Base-by-base conservation (phyloP, 2,888 invertebrate genomes). In the Hirudinaria manillensis region DNA sequence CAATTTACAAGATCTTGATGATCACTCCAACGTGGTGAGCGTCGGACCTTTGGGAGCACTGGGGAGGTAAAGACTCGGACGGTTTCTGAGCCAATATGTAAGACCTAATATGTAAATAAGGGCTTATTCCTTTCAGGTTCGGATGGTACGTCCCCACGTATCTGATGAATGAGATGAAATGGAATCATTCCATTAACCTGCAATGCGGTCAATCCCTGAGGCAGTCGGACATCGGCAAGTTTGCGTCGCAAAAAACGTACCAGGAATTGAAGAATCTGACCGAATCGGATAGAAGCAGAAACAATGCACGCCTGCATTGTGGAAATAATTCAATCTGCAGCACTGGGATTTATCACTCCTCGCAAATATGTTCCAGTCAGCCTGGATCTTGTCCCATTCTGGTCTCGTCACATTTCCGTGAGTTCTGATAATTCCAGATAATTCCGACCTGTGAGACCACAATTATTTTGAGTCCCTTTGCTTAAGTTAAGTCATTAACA, bases 121-220 rank as follows among this genome's bases (percentile, higher is more conserved):
- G 24, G 19, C 29, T 72, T 72, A 2, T 29, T 56, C n/a, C n/a
- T 72, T 72, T 55, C 29, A 74, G 74, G 74, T 74, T 45, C 38
- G 74, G 74, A n/a, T 74, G 74, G 74, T 74, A 65, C 32, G 29
- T 74, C 19, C 74, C 74, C 19, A 67, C 65, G 19, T 65, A 34
- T 6, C 34, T 74, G 38, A 36, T 66, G 24, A 24, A 66, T 38
- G 45, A 74, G 13, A 29, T 45, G 65, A 67, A 67, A 67, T 19
- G 21, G 19, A 61, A 61, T 61, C 61, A 61, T 29, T 61, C 61
- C 3, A 19, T 61, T 24, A 45, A 45, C 16, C 29, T 61, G 24
- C 61, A 16, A 61, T 61, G 61, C 61, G 61, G 29, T 45, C 61
- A 61, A 10, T 61, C 61, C 24, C n/a, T 61, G 61, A 61, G 24